Evolutionary conservation across 92 coral and sea anemone genomes (phyloP).

Genomic region (Porites rus): DNA sequence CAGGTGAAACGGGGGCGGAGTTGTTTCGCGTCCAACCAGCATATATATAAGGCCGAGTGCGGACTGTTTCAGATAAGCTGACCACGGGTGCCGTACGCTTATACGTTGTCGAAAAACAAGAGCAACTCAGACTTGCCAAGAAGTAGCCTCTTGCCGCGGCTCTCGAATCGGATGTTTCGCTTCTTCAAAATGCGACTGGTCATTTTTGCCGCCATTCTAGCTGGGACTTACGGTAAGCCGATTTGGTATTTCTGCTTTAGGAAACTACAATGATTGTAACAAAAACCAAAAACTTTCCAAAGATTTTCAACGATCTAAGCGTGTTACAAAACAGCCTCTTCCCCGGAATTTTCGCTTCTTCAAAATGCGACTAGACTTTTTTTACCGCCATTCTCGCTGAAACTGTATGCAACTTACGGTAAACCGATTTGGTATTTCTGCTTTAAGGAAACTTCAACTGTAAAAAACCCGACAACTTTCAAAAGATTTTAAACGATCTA

Average conservation of each 20-base stretch:
- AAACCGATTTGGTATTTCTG: background rate
- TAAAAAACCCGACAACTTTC: background rate
- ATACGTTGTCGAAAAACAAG: background rate
- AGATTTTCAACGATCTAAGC: background rate
- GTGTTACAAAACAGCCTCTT: background rate
- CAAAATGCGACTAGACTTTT: constrained; percentile 3
- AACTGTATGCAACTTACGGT: constrained; percentile 5
- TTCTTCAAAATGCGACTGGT: constrained; percentile 12
- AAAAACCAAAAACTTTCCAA: background rate
- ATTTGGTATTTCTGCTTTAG: background rate
- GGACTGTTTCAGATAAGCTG: constrained; percentile 41
- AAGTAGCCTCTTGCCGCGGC: background rate
- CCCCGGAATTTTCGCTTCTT: background rate
- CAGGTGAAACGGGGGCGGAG: constrained; percentile 47
- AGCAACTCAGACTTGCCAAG: constrained; percentile 19
- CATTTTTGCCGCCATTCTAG: background rate
- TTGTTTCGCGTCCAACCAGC: constrained; percentile 11
- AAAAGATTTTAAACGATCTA: background rate
- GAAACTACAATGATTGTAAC: background rate
- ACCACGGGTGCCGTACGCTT: constrained; percentile 20
- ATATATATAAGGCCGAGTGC: constrained; percentile 28
- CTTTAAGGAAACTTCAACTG: background rate
- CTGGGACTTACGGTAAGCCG: constrained; percentile 20
- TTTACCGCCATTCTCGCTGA: background rate
- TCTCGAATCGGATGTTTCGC: background rate